phyloP scores from a whole-genome alignment of 2,113 vertebrate species.

The Zapornia atra region DNA sequence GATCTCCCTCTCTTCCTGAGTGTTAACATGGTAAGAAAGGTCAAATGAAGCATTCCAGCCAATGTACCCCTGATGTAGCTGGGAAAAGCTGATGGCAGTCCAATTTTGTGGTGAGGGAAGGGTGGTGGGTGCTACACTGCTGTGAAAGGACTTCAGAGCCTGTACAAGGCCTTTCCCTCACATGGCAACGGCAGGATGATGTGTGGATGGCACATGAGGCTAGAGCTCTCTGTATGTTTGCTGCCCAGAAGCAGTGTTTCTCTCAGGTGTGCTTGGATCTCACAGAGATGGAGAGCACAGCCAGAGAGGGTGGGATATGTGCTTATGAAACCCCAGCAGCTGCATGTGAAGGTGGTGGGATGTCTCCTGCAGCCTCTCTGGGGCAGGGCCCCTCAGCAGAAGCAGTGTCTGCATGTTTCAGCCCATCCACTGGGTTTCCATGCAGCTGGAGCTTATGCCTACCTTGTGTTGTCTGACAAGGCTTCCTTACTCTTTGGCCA shows the following conservation, averaged over 20 bases:
- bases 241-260: not conserved
- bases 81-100: not conserved
- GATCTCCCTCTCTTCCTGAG: not conserved
- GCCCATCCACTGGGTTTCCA: not conserved
- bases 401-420: not conserved
- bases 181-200: not conserved
- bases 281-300: not conserved
- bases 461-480: not conserved
- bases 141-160: not conserved
- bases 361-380: not conserved
- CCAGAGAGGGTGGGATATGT: not conserved
- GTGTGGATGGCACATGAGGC: not conserved
- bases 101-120: not conserved
- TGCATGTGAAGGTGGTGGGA: not conserved
- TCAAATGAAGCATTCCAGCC: not conserved
- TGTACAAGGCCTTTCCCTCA: not conserved
- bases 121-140: not conserved
- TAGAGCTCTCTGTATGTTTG: not conserved
- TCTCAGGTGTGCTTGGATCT: rapidly evolving
- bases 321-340: not conserved
- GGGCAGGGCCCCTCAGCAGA: not conserved
- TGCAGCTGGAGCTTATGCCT: not conserved
- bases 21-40: slow-evolving; percentile 7
- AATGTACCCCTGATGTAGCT: not conserved
- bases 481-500: not conserved